Base-by-base conservation (phyloP, 2,888 invertebrate genomes). In the Troides aeacus region DNA sequence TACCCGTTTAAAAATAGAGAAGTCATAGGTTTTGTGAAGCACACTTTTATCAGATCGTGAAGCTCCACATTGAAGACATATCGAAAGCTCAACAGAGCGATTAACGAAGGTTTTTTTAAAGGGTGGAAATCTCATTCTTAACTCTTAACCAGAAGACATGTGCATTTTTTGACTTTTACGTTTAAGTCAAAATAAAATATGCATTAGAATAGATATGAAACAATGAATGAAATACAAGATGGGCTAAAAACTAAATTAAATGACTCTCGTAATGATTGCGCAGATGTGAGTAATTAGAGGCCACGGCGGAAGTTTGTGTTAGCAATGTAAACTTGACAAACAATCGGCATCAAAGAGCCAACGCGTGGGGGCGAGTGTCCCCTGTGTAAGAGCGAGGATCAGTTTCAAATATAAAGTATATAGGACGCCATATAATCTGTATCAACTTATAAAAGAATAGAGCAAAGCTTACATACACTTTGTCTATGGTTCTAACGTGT, bases 201-300 rank as follows among this genome's bases (percentile, higher is more conserved):
- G 12, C 15, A 4, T 12, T 46, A 46, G 12, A 53, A 12, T 53
- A 53, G 18, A n/a, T 18, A 6, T 18, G 5, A 53, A 6, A 53
- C 18, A 53, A 17, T 5, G 15, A 50, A 50, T 18, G 0, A 50
- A 17, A n/a, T 53, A 6, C 6, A n/a, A 53, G 6, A n/a, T 6
- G 53, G 12, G 18, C 15, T 53, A 53, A 18, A n/a, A 53, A 53
- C n/a, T 53, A n/a, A 53, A 53, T 53, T 53, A 8, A 53, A n/a
- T 53, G 4, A 53, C 53, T n/a, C n/a, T 8, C 18, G 7, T 18
- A n/a, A n/a, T 24, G 62, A 67, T 62, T 24, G 53, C 24, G 18
- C 42, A 23, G 24, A 67, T 57, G 67, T 62, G 17, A 60, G 64
- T 68, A 64, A 69, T 57, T 64, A 50, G 56, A 68, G 62, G 57